Percentiles rank a stretch among this genome's conserved stretches.
Evolutionary conservation across 2,888 invertebrate species (phyloP).

Genomic region (Phlogophora meticulosa): DNA sequence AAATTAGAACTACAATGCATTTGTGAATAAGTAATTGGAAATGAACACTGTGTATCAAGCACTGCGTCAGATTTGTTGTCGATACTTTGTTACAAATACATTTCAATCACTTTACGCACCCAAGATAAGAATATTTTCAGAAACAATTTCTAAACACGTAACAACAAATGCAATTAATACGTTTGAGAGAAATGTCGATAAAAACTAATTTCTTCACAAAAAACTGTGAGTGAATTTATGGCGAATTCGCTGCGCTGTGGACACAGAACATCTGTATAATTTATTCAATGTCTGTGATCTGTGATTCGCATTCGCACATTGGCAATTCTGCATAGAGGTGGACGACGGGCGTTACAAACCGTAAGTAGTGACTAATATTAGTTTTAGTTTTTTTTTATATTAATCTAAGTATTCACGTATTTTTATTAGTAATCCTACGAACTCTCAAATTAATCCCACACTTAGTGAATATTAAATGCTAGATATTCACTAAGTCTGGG

Average conservation of each 20-base stretch:
- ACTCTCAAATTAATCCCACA: too few relatives aligned
- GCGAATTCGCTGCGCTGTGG: slow-evolving; percentile 5
- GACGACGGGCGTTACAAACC: too few relatives aligned
- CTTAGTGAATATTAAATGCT: too few relatives aligned
- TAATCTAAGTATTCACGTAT: too few relatives aligned
- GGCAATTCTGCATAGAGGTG: too few relatives aligned
- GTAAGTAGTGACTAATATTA: too few relatives aligned
- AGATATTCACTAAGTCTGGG: too few relatives aligned
- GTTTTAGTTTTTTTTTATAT: too few relatives aligned
- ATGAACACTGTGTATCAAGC: slow-evolving; percentile 41
- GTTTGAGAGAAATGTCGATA: neutral
- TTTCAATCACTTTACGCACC: slow-evolving; percentile 36
- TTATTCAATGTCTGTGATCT: too few relatives aligned
- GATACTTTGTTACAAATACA: slow-evolving; percentile 26
- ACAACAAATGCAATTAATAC: slow-evolving; percentile 13
- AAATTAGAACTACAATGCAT: slow-evolving; percentile 9
- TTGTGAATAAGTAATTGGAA: slow-evolving; percentile 38
- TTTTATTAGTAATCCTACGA: too few relatives aligned
- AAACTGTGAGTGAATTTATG: neutral
- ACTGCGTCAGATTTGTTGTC: slow-evolving; percentile 61
- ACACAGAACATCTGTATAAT: too few relatives aligned
- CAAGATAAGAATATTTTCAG: neutral
- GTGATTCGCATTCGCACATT: too few relatives aligned
- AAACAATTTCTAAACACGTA: slow-evolving; percentile 6
- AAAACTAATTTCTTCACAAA: slow-evolving; percentile 14